Conservation (phyloP, 2,797 vertebrate species). For the Chromis chromis region DNA sequence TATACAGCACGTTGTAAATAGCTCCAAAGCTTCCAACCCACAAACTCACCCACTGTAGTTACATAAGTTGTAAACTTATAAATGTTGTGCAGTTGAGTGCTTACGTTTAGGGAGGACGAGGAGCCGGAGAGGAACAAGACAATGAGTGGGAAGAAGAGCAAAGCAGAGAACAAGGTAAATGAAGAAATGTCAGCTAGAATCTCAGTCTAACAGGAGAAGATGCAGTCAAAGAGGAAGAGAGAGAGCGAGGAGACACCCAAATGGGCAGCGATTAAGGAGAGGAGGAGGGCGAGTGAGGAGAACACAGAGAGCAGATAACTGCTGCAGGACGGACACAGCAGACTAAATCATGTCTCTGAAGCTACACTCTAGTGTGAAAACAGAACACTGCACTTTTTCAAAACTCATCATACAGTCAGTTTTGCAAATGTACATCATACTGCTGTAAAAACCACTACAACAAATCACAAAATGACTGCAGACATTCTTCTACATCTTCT, state of each 20-base stretch:
- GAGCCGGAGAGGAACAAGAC: neutral
- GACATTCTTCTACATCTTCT: neutral
- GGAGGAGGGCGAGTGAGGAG: neutral
- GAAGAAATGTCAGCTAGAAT: slow-evolving; percentile 44
- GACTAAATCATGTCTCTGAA: slow-evolving; percentile 5
- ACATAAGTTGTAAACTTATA: slow-evolving; percentile 15
- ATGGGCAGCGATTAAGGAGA: slow-evolving; percentile 2
- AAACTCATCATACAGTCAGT: neutral
- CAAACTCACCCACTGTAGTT: slow-evolving; percentile 3
- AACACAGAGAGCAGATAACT: neutral
- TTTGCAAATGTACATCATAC: neutral
- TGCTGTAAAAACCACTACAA: neutral
- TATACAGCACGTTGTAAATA: neutral
- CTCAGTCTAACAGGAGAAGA: slow-evolving; percentile 17
- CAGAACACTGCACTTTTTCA: neutral
- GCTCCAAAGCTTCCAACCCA: neutral
- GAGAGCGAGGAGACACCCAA: neutral
- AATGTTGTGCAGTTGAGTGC: slow-evolving; percentile 12
- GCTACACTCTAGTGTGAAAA: slow-evolving; percentile 2
- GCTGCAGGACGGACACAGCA: slow-evolving; percentile 1
- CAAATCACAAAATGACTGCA: neutral
- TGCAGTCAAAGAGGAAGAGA: slow-evolving; percentile 3
- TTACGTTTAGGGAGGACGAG: slow-evolving; percentile 5
- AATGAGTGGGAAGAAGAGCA: slow-evolving; percentile 6
- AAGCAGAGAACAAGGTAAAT: slow-evolving; percentile 45